Base-by-base conservation (phyloP, 2,888 invertebrate genomes). In the Cephus spinipes region DNA sequence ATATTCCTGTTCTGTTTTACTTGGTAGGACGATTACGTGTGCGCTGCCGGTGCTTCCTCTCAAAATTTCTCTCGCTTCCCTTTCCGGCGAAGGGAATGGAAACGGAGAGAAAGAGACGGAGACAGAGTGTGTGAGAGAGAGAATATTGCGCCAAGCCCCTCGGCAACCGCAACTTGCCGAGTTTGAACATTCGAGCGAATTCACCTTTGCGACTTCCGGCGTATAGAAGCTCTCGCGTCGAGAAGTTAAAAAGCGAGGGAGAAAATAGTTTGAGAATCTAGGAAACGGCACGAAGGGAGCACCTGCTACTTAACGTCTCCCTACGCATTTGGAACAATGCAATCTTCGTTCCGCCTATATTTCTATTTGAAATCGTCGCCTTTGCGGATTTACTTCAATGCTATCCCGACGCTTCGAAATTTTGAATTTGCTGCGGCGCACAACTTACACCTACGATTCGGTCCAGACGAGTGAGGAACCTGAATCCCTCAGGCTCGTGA, bases 111-210 rank as follows among this genome's bases (percentile, higher is more conserved):
- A 1, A 40, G 40, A 23, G 40, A 40, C 40, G 6, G 23, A 6
- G 76, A 34, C n/a, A 30, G 23, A 68, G 69, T 30, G 69, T 6
- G 69, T 0, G 34, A 11, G 34, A 30, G 79, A 32, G 23, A n/a
- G n/a, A 35, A 35, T 12, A 73, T 23, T 68, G 73, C 74, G 69
- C 78, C 69, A 81, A 81, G 76, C 80, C 81, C 81, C 81, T 81
- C 77, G 81, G 78, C 81, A 81, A 81, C 77, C 76, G 55, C 69
- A 23, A 55, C 15, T 23, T 55, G 55, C 55, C 23, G 55, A 55
- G 55, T 55, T 55, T 55, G 55, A 55, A 55, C 55, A 55, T 55
- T 55, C 9, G 55, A 23, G 55, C 55, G 55, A 55, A 55, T 55
- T 55, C 55, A 23, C 23, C 55, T 55, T 55, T 55, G 55, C 55